Conservation (phyloP, 2,888 invertebrate species). For the Dicyrtoma fusca region DNA sequence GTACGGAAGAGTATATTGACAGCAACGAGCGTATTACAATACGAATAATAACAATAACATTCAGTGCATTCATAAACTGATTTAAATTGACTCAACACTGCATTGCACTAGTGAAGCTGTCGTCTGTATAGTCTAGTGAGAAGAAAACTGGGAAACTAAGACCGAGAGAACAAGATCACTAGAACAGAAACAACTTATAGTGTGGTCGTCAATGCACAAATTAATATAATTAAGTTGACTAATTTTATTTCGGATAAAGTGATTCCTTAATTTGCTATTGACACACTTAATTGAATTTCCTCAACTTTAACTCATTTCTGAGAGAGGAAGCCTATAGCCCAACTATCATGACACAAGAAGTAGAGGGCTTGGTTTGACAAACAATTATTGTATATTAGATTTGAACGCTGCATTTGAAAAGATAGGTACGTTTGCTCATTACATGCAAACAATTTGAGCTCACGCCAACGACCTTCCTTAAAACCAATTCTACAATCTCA, state of each 20-base stretch:
- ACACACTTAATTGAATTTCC: slow-evolving; percentile 50
- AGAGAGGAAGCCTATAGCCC: not conserved
- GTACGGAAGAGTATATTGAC: too few relatives aligned
- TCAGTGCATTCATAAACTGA: too few relatives aligned
- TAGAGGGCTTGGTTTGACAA: not conserved
- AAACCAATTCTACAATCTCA: too few relatives aligned
- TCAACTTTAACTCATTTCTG: slow-evolving; percentile 19
- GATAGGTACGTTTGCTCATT: not conserved
- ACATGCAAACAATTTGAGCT: not conserved
- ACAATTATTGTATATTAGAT: not conserved
- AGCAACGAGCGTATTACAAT: too few relatives aligned
- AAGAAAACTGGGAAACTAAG: too few relatives aligned
- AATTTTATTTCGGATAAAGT: slow-evolving; percentile 46
- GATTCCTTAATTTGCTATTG: slow-evolving; percentile 34
- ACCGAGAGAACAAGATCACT: too few relatives aligned
- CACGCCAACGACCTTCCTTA: too few relatives aligned
- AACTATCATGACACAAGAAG: not conserved
- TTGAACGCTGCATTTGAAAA: not conserved
- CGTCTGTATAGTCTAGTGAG: too few relatives aligned
- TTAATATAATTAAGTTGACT: slow-evolving; percentile 55
- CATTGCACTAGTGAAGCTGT: too few relatives aligned
- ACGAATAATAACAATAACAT: too few relatives aligned
- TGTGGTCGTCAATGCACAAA: slow-evolving; percentile 31
- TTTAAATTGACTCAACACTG: too few relatives aligned
- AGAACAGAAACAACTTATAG: too few relatives aligned